Evolutionary conservation across 2,113 vertebrate species (phyloP).

Genomic region (Sander vitreus): DNA sequence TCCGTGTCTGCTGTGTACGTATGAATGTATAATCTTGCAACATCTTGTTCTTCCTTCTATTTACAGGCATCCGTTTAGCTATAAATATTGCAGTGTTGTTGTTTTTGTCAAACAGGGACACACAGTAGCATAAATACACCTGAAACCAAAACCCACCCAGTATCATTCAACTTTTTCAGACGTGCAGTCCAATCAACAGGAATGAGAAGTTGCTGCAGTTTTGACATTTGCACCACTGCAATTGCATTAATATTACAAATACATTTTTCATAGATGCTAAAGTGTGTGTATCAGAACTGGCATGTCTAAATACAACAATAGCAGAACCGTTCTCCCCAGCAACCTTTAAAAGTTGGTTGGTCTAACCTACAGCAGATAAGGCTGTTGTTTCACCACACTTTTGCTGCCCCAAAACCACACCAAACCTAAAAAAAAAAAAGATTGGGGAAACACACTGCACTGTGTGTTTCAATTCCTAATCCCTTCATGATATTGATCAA

Average conservation of each 20-base stretch:
- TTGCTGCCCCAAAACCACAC: neutral
- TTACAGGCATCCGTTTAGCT: neutral
- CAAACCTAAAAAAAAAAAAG: neutral
- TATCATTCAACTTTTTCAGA: neutral
- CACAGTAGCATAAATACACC: neutral
- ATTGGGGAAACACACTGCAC: no score
- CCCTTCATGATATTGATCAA: neutral
- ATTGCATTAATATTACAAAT: neutral
- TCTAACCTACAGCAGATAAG: neutral
- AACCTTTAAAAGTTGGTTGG: neutral
- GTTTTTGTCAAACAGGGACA: neutral
- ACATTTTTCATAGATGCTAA: neutral
- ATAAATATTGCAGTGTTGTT: neutral
- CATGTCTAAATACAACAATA: neutral
- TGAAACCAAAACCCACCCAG: neutral
- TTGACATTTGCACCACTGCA: neutral
- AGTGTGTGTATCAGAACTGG: neutral
- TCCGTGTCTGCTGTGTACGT: slow-evolving; percentile 25
- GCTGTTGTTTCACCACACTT: neutral
- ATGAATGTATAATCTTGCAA: neutral
- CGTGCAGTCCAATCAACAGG: neutral
- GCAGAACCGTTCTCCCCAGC: neutral
- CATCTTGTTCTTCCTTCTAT: neutral
- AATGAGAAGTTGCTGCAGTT: neutral
- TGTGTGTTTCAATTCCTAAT: neutral